Base-by-base conservation (phyloP, 92 coral and sea anemone genomes). In the Virgularia gustaviana region DNA sequence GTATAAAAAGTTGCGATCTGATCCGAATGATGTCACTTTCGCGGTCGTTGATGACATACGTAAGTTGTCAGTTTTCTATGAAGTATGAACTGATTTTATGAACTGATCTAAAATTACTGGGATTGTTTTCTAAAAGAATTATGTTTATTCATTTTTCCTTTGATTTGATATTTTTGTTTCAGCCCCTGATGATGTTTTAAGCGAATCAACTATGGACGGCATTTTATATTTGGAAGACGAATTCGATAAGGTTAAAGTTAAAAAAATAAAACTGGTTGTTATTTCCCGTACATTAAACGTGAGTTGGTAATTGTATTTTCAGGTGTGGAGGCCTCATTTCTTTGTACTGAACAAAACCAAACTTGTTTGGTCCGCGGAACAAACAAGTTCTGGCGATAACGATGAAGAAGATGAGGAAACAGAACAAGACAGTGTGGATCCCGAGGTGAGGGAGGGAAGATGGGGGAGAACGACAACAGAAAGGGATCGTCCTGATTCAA, bases 341-440 rank as follows among this genome's bases (percentile, higher is more conserved):
- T 91, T 91, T 83, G 90, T 95, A 58, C 79, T 89, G 28, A 88
- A 49, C 55, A 86, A 82, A 37, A 83, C 85, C 79, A 83, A 86
- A 75, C 70, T 91, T 36, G 90, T 83, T 52, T 91, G 97, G 97
- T 88, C 97, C 29, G 97, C 88, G 65, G 97, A 91, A 39, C 97
- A 91, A 77, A 79, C 92, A 32, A 76, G 65, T 56, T 58, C 84
- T n/a, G 96, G 86, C 59, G 90, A 86, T 1, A 89, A 89, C 0
- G 97, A 91, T 0, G 97, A 91, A 8, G 97, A 90, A 3, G 97
- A 90, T 18, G 83, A 72, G 10, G 76, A 81, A 39, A 57, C 65
- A 27, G 87, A 83, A 9, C 88, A 88, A 9, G 57, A 67, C 43
- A 75, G 61, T 65, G 86, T 79, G 15, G 72, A 79, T 29, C 83